Conservation (phyloP, 2,113 vertebrate species). For the Corapipo altera region DNA sequence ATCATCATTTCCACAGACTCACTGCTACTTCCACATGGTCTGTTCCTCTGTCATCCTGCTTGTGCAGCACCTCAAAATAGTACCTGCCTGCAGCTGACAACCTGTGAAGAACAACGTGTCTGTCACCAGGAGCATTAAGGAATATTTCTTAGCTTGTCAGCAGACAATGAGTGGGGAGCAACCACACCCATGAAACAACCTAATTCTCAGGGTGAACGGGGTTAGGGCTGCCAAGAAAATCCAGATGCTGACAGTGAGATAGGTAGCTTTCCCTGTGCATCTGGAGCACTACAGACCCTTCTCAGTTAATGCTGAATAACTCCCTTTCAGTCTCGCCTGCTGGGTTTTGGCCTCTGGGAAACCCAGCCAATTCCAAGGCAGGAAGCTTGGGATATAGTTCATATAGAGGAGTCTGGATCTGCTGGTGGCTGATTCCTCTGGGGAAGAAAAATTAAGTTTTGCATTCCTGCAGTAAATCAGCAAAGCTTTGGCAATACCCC, state of each 20-base stretch:
- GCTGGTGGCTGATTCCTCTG: neutral
- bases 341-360: neutral
- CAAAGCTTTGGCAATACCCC: neutral
- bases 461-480: neutral
- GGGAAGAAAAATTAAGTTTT: neutral
- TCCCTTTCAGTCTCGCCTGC: neutral
- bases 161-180: neutral
- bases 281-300: neutral
- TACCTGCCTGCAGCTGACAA: slow-evolving; percentile 80
- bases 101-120: slow-evolving; percentile 62
- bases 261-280: neutral
- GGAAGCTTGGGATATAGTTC: neutral
- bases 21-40: slow-evolving; percentile 93
- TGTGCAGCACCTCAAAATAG: slow-evolving; percentile 94
- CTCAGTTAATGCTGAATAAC: neutral
- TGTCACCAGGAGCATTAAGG: neutral
- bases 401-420: neutral
- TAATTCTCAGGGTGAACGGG: neutral
- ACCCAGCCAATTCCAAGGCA: neutral
- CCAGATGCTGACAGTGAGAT: neutral
- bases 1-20: slow-evolving; percentile 47
- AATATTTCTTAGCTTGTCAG: neutral
- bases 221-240: neutral
- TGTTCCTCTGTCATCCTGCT: slow-evolving; percentile 85
- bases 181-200: neutral